Conservation (phyloP, 2,113 vertebrate species). For the Apodemus speciosus region DNA sequence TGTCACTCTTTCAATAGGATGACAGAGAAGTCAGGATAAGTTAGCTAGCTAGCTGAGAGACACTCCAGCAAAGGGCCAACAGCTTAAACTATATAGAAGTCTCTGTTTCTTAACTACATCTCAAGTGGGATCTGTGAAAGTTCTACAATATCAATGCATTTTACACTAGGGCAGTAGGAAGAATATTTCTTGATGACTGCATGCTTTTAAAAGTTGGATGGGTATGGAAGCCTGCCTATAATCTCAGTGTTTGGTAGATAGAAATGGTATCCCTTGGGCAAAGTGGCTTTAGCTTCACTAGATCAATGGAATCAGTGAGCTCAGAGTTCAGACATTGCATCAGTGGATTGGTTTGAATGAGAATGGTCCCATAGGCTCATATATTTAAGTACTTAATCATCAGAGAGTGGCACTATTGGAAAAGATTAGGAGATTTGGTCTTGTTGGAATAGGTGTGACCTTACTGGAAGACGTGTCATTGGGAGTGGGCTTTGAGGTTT, state of each 20-base stretch:
- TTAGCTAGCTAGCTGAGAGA: too few species aligned
- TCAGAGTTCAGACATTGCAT: not conserved
- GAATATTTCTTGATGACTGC: conserved; percentile 45
- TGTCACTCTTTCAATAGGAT: too few species aligned
- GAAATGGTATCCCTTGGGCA: not conserved
- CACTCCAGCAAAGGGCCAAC: too few species aligned
- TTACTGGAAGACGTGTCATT: not conserved
- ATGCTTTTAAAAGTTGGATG: not conserved
- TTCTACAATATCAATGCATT: conserved; percentile 26
- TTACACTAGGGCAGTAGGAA: conserved; percentile 64
- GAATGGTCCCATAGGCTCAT: not conserved
- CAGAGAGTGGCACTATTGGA: not conserved
- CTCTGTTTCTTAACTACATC: too few species aligned
- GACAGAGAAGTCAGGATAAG: too few species aligned
- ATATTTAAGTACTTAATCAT: not conserved
- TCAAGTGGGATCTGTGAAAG: too few species aligned
- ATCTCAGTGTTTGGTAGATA: not conserved
- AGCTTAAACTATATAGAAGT: too few species aligned
- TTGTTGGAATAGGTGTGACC: not conserved
- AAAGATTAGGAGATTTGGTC: not conserved
- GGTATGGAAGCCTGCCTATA: not conserved
- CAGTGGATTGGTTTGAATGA: not conserved
- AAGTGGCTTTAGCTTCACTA: not conserved
- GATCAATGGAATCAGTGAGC: not conserved
- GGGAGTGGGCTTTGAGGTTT: not conserved